Evolutionary conservation across 2,888 invertebrate species (phyloP), one percentile per base, ranked within the genome.

Genomic region (Mantis religiosa): DNA sequence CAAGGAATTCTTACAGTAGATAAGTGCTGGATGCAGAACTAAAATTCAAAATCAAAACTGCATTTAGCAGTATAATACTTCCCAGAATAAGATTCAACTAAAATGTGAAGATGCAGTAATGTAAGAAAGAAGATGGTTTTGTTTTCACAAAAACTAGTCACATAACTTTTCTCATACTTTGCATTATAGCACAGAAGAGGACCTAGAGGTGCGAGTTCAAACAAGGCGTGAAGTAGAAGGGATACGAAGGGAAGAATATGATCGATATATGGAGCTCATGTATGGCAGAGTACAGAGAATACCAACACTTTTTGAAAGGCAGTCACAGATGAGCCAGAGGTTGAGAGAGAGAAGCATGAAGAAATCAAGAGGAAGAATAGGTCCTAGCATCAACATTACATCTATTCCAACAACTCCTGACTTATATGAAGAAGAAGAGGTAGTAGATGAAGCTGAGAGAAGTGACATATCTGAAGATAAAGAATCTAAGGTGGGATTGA

Each of bases 231-330:
- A 96, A 87, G 96, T 96, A 92, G 96, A 96, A 89, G 93, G 95
- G 91, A 94, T 96, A 92, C 94, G 96, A 90, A 94, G 95, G 28
- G 96, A 96, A 91, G 95, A 96, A 92, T 96, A 96, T 91, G 94
- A 95, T 1, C 94, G 96, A 90, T 95, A 96, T 91, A 96, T 96
- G 96, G 96, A 96, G 91, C 92, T 95, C 90, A 96, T 96, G 96
- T 93, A 96, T 90, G 95, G 95, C 30, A 94, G 96, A 90, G 96
- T 96, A 0, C 95, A 95, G 89, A 94, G 94, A 91, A 96, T 96
- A 91, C 96, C 96, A 0, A 95, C 96, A 91, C 94, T 96, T 9
- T 96, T 96, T 91, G 96, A 96, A 92, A 93, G 96, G 90, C 95
- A 95, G 91, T 95, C 96, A 84, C 95, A 95, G 89, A 95, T 96